These are phyloP conservation scores for Typhlichthys eigenmanni DNA, from an alignment of 2,797 vertebrate genomes.

Conservation along the genomic window DNA sequence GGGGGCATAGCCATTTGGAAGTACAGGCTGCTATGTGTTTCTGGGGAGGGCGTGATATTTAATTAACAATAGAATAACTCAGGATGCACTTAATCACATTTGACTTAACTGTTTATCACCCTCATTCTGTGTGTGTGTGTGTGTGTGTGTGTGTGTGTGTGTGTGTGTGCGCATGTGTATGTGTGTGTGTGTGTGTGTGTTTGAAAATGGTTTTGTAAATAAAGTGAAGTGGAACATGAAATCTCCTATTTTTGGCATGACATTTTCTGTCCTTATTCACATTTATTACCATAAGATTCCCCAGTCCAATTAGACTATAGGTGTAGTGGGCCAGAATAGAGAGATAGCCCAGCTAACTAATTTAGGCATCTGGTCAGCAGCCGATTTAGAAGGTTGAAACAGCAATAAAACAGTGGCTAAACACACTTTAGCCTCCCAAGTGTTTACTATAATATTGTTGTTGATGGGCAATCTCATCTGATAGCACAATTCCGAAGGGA, in stretches of 20 bases:
- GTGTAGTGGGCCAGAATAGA: neutral
- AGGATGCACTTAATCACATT: too few relatives aligned
- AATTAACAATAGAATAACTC: too few relatives aligned
- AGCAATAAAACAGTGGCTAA: constrained; percentile 17
- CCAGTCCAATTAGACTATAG: neutral
- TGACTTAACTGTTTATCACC: too few relatives aligned
- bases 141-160: too few relatives aligned
- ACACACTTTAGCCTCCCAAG: constrained; percentile 29
- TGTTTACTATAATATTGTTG: constrained; percentile 26
- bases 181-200: too few relatives aligned
- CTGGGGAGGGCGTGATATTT: too few relatives aligned
- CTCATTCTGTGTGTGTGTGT: too few relatives aligned
- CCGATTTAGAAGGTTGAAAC: constrained; percentile 27
- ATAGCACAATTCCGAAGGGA: constrained; percentile 6
- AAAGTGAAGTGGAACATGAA: constrained; percentile 8
- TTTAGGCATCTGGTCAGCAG: constrained; percentile 34
- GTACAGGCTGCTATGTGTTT: constrained; percentile 16
- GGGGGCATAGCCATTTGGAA: constrained; percentile 1
- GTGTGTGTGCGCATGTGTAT: too few relatives aligned
- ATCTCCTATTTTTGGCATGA: neutral
- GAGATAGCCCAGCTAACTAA: constrained; percentile 26
- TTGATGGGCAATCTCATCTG: constrained; percentile 10
- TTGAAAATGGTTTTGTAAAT: constrained; percentile 10
- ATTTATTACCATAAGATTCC: neutral
- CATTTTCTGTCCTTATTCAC: constrained; percentile 8